A percentile compares a stretch with the other conserved stretches of the same genome.
Evolutionary conservation across 2,797 vertebrate species (phyloP).

Genomic region (Rachycentron canadum): DNA sequence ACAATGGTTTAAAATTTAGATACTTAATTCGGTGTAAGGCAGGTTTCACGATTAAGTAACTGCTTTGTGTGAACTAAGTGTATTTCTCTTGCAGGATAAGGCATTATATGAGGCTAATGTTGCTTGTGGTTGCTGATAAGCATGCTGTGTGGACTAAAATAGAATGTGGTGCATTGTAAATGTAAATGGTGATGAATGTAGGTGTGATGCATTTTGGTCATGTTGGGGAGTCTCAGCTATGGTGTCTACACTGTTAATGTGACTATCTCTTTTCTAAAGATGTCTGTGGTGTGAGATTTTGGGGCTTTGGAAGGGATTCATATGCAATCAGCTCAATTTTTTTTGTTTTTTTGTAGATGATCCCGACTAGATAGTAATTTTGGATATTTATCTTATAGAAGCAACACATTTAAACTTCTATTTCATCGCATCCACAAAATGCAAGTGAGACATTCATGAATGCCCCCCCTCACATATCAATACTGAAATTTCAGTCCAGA

Average conservation of each 20-base stretch:
- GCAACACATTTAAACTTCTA: not conserved
- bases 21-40: not conserved
- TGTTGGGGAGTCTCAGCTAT: constrained; percentile 28
- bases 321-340: constrained; percentile 27
- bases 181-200: constrained; percentile 18
- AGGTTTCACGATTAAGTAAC: not conserved
- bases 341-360: constrained; percentile 20
- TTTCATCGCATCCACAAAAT: constrained; percentile 24
- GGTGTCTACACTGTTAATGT: constrained; percentile 39
- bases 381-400: not conserved
- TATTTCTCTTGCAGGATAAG: constrained; percentile 2
- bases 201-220: constrained; percentile 33
- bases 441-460: not conserved
- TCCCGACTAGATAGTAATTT: constrained; percentile 7
- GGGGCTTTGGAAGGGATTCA: constrained; percentile 20
- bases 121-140: constrained; percentile 46
- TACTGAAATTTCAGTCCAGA: constrained; percentile 49
- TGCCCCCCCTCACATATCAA: constrained; percentile 8
- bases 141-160: constrained; percentile 44
- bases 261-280: constrained; percentile 32
- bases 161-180: constrained; percentile 8
- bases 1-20: constrained; percentile 6
- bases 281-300: constrained; percentile 22
- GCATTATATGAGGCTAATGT: constrained; percentile 17
- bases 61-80: not conserved